A percentile compares a stretch with the other conserved stretches of the same genome.
Conservation (phyloP, 2,888 invertebrate species). For the Pegoplata infirma region DNA sequence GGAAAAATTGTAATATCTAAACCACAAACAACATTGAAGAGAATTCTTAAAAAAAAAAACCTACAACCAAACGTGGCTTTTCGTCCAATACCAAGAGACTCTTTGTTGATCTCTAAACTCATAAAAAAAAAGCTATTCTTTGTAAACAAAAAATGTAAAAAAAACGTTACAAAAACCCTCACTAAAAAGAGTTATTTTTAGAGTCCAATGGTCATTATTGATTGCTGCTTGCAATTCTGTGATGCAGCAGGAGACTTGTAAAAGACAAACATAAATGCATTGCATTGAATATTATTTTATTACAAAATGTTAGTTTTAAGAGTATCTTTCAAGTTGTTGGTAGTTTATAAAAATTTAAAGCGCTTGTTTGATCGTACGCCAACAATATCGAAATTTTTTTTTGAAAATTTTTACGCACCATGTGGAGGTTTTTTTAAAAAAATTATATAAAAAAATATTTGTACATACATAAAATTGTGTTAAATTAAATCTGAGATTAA, state of each 20-base stretch:
- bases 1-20: constrained; percentile 33
- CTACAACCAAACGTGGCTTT: not conserved
- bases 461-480: constrained; percentile 30
- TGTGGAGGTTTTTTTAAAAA: constrained; percentile 3
- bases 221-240: constrained; percentile 14
- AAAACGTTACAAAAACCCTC: constrained; percentile 2
- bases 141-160: constrained; percentile 2
- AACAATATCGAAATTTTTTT: not conserved
- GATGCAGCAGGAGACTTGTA: constrained; percentile 15
- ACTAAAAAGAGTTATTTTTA: constrained; percentile 44
- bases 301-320: constrained; percentile 56
- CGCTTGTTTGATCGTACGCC: not conserved
- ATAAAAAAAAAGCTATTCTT: not conserved
- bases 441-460: constrained; percentile 29
- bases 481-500: not conserved
- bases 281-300: too few species aligned
- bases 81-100: not conserved
- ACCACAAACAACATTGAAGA: constrained; percentile 33
- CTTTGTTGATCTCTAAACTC: not conserved
- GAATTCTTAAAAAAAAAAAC: constrained; percentile 6
- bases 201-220: constrained; percentile 34
- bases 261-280: constrained; percentile 24
- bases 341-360: constrained; percentile 22
- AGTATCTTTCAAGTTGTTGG: constrained; percentile 51
- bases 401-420: constrained; percentile 36